Percentiles rank a stretch among this genome's conserved stretches.
phyloP scores from a whole-genome alignment of 2,113 vertebrate species.

The Lophochroa leadbeateri region DNA sequence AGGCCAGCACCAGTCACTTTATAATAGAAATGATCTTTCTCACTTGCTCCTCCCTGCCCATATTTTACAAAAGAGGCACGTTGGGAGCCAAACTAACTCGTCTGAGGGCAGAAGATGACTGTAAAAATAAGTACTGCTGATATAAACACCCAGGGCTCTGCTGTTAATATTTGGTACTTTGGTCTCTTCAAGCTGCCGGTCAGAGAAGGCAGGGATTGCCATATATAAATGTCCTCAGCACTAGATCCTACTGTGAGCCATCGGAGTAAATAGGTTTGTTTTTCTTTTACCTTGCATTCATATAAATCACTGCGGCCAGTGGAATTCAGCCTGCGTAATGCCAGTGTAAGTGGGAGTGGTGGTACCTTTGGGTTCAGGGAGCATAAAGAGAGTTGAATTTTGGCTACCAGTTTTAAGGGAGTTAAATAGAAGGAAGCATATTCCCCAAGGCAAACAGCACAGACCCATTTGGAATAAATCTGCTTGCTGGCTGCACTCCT shows the following conservation, averaged over 20 bases:
- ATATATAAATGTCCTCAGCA: background rate
- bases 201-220: background rate
- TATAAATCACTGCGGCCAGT: background rate
- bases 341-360: background rate
- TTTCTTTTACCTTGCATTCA: background rate
- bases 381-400: background rate
- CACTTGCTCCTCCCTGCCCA: background rate
- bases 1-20: background rate
- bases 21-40: background rate
- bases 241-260: background rate
- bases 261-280: background rate
- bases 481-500: conserved; percentile 33
- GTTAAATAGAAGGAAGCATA: background rate
- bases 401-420: background rate
- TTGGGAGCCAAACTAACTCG: background rate
- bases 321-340: background rate
- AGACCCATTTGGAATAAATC: conserved; percentile 40
- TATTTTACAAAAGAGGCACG: background rate
- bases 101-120: background rate
- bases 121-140: background rate
- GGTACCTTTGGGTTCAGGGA: background rate
- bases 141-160: background rate
- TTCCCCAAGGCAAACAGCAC: background rate
- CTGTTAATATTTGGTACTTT: background rate
- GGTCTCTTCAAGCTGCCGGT: background rate